phyloP scores from a whole-genome alignment of 2,888 invertebrate species.

The Notodonta ziczac region DNA sequence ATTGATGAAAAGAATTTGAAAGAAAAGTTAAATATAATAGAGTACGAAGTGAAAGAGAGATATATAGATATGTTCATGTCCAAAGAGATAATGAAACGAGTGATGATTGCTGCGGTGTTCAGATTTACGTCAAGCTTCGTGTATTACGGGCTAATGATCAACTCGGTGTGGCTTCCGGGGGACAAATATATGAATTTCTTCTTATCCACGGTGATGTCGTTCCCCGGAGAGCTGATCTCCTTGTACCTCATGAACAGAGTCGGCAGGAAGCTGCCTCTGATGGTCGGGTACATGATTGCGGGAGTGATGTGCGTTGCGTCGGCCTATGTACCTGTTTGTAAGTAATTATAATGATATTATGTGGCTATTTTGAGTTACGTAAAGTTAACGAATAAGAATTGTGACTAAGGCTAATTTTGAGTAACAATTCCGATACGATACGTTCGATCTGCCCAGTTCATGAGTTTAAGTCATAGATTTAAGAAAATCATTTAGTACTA shows the following conservation, averaged over 20 bases:
- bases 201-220: constrained; percentile 67
- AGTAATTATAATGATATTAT: constrained; percentile 25
- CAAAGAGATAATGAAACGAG: constrained; percentile 57
- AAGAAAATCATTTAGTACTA: too few relatives aligned
- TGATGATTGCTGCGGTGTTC: constrained; percentile 50
- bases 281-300: constrained; percentile 56
- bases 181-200: constrained; percentile 70
- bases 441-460: too few relatives aligned
- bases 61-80: constrained; percentile 56
- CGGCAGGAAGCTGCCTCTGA: constrained; percentile 64
- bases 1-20: constrained; percentile 54
- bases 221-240: constrained; percentile 67
- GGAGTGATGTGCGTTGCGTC: constrained; percentile 58
- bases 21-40: constrained; percentile 57
- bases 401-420: too few relatives aligned
- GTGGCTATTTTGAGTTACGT: too few relatives aligned
- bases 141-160: constrained; percentile 70
- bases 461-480: too few relatives aligned
- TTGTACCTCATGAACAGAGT: constrained; percentile 67
- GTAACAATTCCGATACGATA: too few relatives aligned
- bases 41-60: constrained; percentile 55
- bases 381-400: too few relatives aligned
- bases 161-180: constrained; percentile 70
- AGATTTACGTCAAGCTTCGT: constrained; percentile 67
- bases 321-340: constrained; percentile 60